Evolutionary conservation across 2,113 vertebrate species (phyloP).

Genomic region (Microcebus jonahi): DNA sequence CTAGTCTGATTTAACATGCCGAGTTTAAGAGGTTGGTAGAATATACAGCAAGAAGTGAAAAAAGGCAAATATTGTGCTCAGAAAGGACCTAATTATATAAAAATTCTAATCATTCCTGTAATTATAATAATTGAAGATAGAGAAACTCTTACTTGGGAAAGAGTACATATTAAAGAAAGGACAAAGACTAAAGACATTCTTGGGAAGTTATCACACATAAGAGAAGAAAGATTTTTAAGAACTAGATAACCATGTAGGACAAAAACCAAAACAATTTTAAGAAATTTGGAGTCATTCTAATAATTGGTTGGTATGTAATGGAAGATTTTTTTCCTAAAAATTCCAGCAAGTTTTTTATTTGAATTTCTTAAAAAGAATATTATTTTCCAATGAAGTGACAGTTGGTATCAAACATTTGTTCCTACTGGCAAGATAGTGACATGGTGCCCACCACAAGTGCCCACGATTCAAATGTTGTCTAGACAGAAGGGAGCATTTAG

Average conservation of each 20-base stretch:
- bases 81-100: not conserved
- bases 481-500: not conserved
- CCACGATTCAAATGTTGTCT: slow-evolving; percentile 28
- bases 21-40: not conserved
- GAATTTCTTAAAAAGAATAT: not conserved
- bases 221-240: not conserved
- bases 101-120: not conserved
- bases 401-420: slow-evolving; percentile 44
- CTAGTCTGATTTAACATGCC: not conserved
- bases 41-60: not conserved
- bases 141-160: not conserved
- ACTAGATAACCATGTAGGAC: not conserved
- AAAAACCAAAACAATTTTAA: not conserved
- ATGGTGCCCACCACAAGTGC: not conserved
- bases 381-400: slow-evolving; percentile 13
- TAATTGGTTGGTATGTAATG: not conserved
- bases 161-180: not conserved
- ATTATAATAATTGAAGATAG: not conserved
- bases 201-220: not conserved
- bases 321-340: not conserved
- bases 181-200: not conserved
- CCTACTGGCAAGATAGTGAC: not conserved
- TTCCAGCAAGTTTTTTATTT: not conserved
- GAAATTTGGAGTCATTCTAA: not conserved
- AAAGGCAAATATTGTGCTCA: not conserved